phyloP scores from a whole-genome alignment of 2,113 vertebrate species.

The Lates calcarifer region DNA sequence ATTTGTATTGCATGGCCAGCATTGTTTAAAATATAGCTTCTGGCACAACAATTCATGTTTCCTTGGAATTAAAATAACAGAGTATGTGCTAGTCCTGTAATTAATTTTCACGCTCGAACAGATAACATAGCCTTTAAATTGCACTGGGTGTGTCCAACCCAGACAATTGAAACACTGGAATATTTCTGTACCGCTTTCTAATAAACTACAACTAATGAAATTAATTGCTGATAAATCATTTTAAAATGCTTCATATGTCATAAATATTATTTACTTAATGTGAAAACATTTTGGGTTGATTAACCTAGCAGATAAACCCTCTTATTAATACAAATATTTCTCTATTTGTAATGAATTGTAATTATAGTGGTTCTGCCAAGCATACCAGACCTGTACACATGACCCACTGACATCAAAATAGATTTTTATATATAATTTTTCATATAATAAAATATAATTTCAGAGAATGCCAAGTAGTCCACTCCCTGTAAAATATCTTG shows the following conservation, averaged over 20 bases:
- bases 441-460: not conserved
- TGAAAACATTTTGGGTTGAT: not conserved
- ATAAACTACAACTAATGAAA: not conserved
- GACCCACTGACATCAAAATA: not conserved
- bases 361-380: not conserved
- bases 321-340: too few relatives aligned
- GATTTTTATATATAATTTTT: not conserved
- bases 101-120: not conserved
- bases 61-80: not conserved
- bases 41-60: slow-evolving; percentile 1
- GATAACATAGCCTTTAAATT: not conserved
- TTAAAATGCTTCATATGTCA: not conserved
- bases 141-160: not conserved
- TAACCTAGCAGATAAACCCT: too few relatives aligned
- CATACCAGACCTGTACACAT: not conserved
- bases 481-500: slow-evolving; percentile 18
- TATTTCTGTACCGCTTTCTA: too few relatives aligned
- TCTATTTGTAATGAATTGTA: not conserved
- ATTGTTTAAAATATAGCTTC: slow-evolving; percentile 11
- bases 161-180: not conserved
- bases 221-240: not conserved
- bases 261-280: not conserved
- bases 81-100: not conserved
- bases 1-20: not conserved
- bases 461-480: not conserved